A percentile compares a stretch with the other conserved stretches of the same genome.
These are phyloP conservation scores for Solenodon paradoxus DNA, from an alignment of 2,113 vertebrate genomes.

Conservation along the genomic window DNA sequence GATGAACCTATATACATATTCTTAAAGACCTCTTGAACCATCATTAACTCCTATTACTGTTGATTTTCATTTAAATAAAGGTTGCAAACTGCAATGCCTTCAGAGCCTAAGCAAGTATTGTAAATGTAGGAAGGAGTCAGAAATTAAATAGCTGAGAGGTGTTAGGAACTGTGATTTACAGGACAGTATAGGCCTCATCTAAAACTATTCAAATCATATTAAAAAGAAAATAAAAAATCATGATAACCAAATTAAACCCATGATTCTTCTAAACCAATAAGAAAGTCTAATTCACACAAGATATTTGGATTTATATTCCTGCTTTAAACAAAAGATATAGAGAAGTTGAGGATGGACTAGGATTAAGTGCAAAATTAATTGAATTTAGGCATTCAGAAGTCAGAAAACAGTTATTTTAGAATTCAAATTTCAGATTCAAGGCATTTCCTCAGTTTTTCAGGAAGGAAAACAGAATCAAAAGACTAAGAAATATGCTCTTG, in stretches of 20 bases:
- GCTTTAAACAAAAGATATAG: not conserved
- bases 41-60: conserved; percentile 49
- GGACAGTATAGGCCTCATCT: not conserved
- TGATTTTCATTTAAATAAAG: conserved; percentile 57
- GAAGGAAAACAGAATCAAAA: not conserved
- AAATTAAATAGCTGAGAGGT: not conserved
- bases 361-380: not conserved
- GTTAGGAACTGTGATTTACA: not conserved
- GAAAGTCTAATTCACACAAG: not conserved
- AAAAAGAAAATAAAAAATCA: not conserved
- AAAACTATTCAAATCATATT: conserved; percentile 3
- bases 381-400: not conserved
- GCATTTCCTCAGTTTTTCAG: not conserved
- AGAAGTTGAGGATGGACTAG: not conserved
- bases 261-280: not conserved
- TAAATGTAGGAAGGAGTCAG: conserved; percentile 6
- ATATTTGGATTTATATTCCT: not conserved
- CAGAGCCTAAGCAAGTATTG: not conserved
- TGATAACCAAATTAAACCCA: not conserved
- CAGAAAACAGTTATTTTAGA: not conserved
- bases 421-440: not conserved
- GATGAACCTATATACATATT: conserved; percentile 29
- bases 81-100: conserved; percentile 42
- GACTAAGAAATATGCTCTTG: not conserved
- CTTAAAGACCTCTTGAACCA: conserved; percentile 40